These are phyloP conservation scores for Drosophila mulleri DNA, from an alignment of 2,888 invertebrate genomes.

Conservation along the genomic window DNA sequence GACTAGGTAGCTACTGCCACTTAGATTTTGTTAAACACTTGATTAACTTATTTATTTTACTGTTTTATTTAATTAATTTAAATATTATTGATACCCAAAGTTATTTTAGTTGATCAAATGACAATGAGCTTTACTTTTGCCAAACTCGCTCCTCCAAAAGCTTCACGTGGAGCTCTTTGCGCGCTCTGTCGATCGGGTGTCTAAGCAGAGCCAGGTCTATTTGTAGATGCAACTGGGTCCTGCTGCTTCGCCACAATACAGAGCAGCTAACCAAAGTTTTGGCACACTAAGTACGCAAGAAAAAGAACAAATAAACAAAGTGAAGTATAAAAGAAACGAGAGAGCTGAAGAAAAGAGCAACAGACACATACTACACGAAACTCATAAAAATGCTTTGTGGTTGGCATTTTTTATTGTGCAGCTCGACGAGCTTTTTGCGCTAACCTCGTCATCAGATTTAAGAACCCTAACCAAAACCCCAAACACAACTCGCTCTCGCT, in stretches of 20 bases:
- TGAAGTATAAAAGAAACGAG: neutral
- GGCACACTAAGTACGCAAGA: slow-evolving; percentile 49
- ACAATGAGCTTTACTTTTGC: neutral
- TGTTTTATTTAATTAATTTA: no score
- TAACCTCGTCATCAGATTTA: slow-evolving; percentile 39
- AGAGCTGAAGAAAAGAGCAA: slow-evolving; percentile 35
- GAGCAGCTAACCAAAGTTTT: slow-evolving; percentile 18
- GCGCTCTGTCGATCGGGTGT: neutral
- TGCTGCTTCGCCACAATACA: neutral
- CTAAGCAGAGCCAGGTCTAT: neutral
- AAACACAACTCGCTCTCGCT: neutral
- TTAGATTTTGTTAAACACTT: no score
- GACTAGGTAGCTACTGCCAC: no score
- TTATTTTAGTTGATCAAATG: neutral
- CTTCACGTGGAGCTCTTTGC: neutral
- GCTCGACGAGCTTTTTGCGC: slow-evolving; percentile 46
- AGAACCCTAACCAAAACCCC: slow-evolving; percentile 1
- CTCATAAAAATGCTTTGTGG: slow-evolving; percentile 81
- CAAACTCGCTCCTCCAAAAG: no score
- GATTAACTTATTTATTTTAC: no score
- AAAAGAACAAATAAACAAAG: neutral
- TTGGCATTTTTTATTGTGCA: slow-evolving; percentile 65
- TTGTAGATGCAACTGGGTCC: neutral
- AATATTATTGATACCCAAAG: no score
- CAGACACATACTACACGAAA: slow-evolving; percentile 47